Evolutionary conservation across 35 echinoderm and acorn worm genomes (phyloP), one percentile per base, ranked within the genome.

Genomic region (Heliocidaris tuberculata): DNA sequence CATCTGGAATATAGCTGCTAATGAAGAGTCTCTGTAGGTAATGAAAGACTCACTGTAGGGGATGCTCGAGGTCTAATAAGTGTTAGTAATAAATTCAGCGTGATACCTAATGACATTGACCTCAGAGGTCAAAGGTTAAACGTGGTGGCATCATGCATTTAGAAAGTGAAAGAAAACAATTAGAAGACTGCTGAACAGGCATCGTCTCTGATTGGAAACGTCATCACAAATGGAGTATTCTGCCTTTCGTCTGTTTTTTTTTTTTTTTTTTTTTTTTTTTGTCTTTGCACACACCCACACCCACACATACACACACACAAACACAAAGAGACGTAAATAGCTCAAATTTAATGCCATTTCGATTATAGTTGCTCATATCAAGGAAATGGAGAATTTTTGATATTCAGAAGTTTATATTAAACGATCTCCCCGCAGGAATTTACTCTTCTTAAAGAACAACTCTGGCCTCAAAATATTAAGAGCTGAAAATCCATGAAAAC

Each of bases 101-200:
- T 27, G 19, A 78, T 78, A 27, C 65, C 65, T 21, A 78, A 78
- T 78, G 65, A 78, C 65, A n/a, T 78, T 78, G 65, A 78, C 65
- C 65, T 78, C 17, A 78, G 65, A n/a, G 65, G 65, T 78, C 65
- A 78, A 78, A 78, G 24, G 65, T 78, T 78, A 78, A 78, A 78
- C 27, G 65, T n/a, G 65, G 65, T 78, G 65, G 27, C 65, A 78
- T 78, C 17, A 78, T 42, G 15, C 65, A 78, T 78, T 78, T 78
- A 78, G 15, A 78, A 78, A 1, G 6, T 78, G 21, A 78, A 78
- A 21, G 65, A 78, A 19, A 78, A 27, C 65, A 78, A 78, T 78
- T 78, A 78, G 65, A 78, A 0, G 65, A 27, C 27, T 78, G 65
- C 65, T 78, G 65, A 78, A 78, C 65, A 78, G 65, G 65, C 65